A percentile compares a stretch with the other conserved stretches of the same genome.
These are phyloP conservation scores for Orientallactaga bullata DNA, from an alignment of 2,113 vertebrate species.

Conservation along the genomic window DNA sequence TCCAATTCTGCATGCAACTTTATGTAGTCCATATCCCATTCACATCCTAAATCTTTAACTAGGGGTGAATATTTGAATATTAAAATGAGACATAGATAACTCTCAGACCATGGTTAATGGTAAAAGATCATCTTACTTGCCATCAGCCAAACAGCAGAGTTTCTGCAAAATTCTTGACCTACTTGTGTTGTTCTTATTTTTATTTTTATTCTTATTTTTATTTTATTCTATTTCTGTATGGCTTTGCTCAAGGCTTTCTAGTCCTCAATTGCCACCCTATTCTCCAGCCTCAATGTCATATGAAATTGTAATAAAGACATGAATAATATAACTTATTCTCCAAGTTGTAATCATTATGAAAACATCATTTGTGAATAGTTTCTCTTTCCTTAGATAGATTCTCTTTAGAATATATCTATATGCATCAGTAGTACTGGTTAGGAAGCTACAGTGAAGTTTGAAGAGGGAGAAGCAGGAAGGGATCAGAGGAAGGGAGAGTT, in stretches of 20 bases:
- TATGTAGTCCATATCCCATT: not conserved
- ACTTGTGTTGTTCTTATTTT: not conserved
- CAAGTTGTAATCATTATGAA: not conserved
- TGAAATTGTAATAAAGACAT: not conserved
- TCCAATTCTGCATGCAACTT: not conserved
- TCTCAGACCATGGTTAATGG: too few species aligned
- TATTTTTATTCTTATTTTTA: too few species aligned
- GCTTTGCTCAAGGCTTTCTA: not conserved
- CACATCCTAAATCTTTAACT: too few species aligned
- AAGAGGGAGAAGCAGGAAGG: too few species aligned
- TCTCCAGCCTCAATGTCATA: not conserved
- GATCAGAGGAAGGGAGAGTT: too few species aligned
- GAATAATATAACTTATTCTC: not conserved
- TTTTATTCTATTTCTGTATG: too few species aligned
- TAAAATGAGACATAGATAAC: too few species aligned
- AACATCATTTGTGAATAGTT: not conserved
- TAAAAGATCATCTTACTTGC: not conserved
- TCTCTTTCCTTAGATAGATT: not conserved
- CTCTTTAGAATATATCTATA: not conserved
- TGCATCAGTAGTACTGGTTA: too few species aligned
- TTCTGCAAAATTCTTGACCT: too few species aligned
- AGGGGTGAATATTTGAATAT: not conserved
- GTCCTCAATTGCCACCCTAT: not conserved
- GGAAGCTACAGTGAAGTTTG: too few species aligned
- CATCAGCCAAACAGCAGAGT: too few species aligned